A percentile compares a stretch with the other conserved stretches of the same genome.
phyloP scores from a whole-genome alignment of 2,113 vertebrate genomes.

The Petrocephalus microphthalmus region DNA sequence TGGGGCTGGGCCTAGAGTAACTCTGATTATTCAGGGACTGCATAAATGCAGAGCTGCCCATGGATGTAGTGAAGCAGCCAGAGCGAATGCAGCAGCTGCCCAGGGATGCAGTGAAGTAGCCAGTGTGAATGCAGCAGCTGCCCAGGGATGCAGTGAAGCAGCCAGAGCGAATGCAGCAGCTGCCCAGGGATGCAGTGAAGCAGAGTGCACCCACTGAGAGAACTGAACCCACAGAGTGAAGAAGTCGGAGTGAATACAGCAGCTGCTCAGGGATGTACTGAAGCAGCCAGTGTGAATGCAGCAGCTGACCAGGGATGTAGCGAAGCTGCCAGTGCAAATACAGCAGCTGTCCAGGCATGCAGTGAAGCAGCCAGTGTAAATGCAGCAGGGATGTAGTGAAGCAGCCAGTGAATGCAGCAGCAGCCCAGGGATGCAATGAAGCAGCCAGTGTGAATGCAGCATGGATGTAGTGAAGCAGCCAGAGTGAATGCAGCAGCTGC shows the following conservation, averaged over 20 bases:
- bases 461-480: constrained; percentile 32
- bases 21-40: constrained; percentile 48
- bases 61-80: constrained; percentile 34
- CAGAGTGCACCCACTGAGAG: no score
- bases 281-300: constrained; percentile 47
- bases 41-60: constrained; percentile 47
- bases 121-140: constrained; percentile 44
- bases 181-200: constrained; percentile 29
- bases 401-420: constrained; percentile 40
- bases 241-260: constrained; percentile 46
- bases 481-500: constrained; percentile 42
- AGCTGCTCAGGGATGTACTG: constrained; percentile 27
- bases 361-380: constrained; percentile 44
- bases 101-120: constrained; percentile 31
- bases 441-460: constrained; percentile 46
- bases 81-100: constrained; percentile 41
- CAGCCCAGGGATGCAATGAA: constrained; percentile 25
- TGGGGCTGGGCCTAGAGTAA: constrained; percentile 42
- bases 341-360: constrained; percentile 28
- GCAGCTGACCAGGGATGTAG: constrained; percentile 25
- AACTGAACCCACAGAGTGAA: no score
- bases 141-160: constrained; percentile 30
- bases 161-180: constrained; percentile 45
- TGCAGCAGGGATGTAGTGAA: constrained; percentile 26
- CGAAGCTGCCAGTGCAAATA: constrained; percentile 47